A percentile compares a stretch with the other conserved stretches of the same genome.
These are phyloP conservation scores for Alexandromys fortis DNA, from an alignment of 2,113 vertebrate genomes.

Conservation along the genomic window DNA sequence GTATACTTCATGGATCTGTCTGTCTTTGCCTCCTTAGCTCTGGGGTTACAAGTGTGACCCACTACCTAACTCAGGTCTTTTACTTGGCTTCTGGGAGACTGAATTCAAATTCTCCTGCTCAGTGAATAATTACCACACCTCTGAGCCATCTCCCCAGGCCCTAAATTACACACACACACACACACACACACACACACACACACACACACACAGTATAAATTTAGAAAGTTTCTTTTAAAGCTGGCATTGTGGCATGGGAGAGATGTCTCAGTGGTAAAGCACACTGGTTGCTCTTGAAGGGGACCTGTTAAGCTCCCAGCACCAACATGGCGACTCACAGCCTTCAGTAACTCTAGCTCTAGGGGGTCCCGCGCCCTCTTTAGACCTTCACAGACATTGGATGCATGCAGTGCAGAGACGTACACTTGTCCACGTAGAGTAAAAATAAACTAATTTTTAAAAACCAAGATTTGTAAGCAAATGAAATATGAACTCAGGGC, in stretches of 20 bases:
- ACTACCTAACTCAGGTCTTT: not conserved
- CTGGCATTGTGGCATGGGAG: not conserved
- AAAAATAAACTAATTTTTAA: not conserved
- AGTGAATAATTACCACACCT: fast-evolving
- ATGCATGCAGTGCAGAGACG: not conserved
- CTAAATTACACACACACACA: not conserved
- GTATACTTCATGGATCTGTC: not conserved
- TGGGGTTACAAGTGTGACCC: not conserved
- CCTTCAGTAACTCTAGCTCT: not conserved
- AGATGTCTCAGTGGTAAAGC: not conserved
- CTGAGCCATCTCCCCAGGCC: not conserved
- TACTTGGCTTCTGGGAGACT: not conserved
- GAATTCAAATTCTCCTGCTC: not conserved
- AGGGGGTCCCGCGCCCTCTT: not conserved
- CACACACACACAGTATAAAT: too few species aligned
- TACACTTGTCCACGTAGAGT: not conserved
- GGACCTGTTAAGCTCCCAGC: not conserved
- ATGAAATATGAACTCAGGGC: fast-evolving
- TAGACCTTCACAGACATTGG: not conserved
- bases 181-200: too few species aligned
- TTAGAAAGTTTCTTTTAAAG: not conserved
- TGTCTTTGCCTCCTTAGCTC: not conserved
- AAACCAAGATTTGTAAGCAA: not conserved
- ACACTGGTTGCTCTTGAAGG: too few species aligned
- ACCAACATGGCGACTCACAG: not conserved